Conservation (phyloP, 1,140 invertebrate genomes). For the Trichonephila inaurata region DNA sequence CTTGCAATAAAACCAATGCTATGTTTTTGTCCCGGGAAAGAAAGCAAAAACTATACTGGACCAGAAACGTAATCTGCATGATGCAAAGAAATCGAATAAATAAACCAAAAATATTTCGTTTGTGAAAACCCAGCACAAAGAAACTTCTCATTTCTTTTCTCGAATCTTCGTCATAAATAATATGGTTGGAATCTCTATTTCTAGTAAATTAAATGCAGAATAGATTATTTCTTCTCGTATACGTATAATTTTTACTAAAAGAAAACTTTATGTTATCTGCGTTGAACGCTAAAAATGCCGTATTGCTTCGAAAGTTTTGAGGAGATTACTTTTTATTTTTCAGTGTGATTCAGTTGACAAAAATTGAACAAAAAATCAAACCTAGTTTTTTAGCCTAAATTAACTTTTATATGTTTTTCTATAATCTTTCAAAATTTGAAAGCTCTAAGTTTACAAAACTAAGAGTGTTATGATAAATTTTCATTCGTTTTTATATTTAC, state of each 20-base stretch:
- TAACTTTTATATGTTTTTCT: no score
- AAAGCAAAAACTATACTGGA: constrained; percentile 30
- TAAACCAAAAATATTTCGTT: constrained; percentile 47
- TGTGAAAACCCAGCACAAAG: constrained; percentile 5
- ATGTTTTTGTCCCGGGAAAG: constrained; percentile 8
- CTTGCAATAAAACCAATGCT: constrained; percentile 39
- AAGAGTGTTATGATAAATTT: no score
- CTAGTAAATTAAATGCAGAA: not conserved
- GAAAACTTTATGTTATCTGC: not conserved
- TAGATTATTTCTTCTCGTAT: not conserved
- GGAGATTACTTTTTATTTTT: not conserved
- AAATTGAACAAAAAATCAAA: no score
- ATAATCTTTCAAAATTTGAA: no score
- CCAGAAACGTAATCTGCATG: constrained; percentile 59
- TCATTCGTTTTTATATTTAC: no score
- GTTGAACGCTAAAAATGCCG: not conserved
- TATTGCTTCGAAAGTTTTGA: not conserved
- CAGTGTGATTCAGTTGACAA: no score
- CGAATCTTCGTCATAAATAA: constrained; percentile 17
- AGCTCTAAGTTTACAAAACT: no score
- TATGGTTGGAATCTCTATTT: constrained; percentile 1
- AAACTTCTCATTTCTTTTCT: not conserved
- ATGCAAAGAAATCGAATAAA: constrained; percentile 17
- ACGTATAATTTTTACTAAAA: not conserved
- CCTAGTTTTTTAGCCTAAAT: no score